Percentiles rank a stretch among this genome's conserved stretches.
These are phyloP conservation scores for Odocoileus virginianus DNA, from an alignment of 2,113 vertebrate species.

Conservation along the genomic window DNA sequence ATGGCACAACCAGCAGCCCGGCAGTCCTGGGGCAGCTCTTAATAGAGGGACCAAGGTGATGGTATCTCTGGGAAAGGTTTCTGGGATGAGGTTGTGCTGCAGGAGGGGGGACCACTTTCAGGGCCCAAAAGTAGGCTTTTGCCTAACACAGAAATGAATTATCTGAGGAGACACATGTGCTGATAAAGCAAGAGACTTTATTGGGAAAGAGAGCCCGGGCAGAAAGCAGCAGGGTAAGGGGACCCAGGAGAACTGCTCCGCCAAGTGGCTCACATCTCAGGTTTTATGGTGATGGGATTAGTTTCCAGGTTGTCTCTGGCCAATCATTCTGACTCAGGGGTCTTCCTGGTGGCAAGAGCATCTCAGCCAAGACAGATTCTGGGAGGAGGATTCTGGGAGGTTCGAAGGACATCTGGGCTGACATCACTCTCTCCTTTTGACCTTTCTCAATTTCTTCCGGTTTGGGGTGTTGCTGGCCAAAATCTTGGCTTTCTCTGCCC, in stretches of 20 bases:
- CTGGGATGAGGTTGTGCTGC: neutral
- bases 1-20: neutral
- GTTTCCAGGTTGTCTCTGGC: neutral
- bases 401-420: neutral
- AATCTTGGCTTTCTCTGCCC: neutral
- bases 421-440: neutral
- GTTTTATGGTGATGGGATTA: neutral
- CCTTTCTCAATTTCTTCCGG: neutral
- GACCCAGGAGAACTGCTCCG: neutral
- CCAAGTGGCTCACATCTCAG: neutral
- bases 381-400: neutral
- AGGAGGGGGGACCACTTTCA: neutral
- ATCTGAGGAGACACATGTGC: neutral
- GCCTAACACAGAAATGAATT: neutral
- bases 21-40: neutral
- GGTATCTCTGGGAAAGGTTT: neutral
- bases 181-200: neutral
- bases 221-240: neutral
- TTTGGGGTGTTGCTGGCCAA: neutral
- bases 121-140: neutral
- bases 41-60: neutral
- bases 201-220: neutral
- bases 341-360: neutral
- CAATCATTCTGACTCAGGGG: neutral
- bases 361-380: neutral